Conservation (phyloP, 2,888 invertebrate species). For the Ferdinandea cuprea region DNA sequence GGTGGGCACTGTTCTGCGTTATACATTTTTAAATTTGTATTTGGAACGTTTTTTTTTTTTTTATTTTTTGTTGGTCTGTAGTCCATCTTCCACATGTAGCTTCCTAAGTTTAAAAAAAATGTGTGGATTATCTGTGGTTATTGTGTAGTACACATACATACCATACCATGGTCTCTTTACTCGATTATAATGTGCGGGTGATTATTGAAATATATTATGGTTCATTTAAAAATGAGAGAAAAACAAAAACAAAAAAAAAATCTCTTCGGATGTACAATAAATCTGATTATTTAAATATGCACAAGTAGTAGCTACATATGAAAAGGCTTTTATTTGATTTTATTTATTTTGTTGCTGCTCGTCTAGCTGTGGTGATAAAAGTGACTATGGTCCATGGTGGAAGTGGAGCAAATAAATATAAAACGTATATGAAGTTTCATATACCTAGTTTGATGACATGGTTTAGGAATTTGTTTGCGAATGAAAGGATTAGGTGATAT, state of each 20-base stretch:
- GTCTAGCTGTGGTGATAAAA: constrained; percentile 22
- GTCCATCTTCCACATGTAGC: constrained; percentile 58
- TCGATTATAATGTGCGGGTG: constrained; percentile 72
- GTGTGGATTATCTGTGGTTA: constrained; percentile 60
- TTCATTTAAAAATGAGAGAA: constrained; percentile 61
- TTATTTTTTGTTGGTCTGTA: too few species aligned
- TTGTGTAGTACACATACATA: constrained; percentile 56
- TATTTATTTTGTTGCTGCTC: too few species aligned
- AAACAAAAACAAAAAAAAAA: constrained; percentile 45
- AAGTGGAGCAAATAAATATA: constrained; percentile 35
- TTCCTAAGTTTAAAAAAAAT: constrained; percentile 54
- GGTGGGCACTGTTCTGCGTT: constrained; percentile 42
- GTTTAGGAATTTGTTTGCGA: constrained; percentile 10
- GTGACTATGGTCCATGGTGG: constrained; percentile 55
- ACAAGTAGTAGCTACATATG: neutral
- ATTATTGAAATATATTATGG: constrained; percentile 74
- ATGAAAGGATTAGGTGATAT: neutral
- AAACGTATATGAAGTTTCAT: neutral
- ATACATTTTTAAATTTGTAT: constrained; percentile 57
- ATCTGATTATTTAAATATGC: constrained; percentile 54
- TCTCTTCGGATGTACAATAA: constrained; percentile 61
- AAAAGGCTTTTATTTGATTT: constrained; percentile 4
- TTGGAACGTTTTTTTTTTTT: constrained; percentile 28
- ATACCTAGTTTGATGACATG: constrained; percentile 27
- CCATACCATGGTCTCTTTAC: constrained; percentile 51